phyloP scores from a whole-genome alignment of 2,888 invertebrate genomes.

The Lasioglossum zephyrum region DNA sequence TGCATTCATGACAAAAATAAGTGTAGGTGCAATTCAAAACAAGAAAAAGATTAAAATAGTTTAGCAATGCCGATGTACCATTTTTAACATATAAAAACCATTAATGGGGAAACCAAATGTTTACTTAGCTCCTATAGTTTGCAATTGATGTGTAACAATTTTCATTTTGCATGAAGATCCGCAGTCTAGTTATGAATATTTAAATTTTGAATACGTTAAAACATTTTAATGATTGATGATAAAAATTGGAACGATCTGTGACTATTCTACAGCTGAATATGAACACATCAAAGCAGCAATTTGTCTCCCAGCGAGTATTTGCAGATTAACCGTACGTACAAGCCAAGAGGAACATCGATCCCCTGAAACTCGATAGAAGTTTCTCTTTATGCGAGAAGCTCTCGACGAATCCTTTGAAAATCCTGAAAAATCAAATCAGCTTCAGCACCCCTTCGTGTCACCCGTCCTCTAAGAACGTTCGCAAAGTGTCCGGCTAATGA shows the following conservation, averaged over 20 bases:
- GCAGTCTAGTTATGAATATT: no score
- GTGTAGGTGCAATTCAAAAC: no score
- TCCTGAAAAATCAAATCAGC: not conserved
- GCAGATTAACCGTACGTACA: not conserved
- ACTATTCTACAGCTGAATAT: not conserved
- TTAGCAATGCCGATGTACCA: no score
- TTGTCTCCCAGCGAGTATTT: not conserved
- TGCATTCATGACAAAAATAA: no score
- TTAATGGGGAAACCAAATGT: no score
- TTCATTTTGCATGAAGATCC: no score
- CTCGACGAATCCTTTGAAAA: not conserved
- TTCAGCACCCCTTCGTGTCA: not conserved
- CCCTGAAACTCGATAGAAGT: not conserved
- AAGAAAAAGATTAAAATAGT: no score
- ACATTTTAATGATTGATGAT: no score
- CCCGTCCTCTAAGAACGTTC: slow-evolving; percentile 31
- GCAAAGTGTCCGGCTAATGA: slow-evolving; percentile 63
- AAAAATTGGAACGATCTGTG: not conserved
- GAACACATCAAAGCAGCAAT: not conserved
- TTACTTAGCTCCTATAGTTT: no score
- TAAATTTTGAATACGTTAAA: no score
- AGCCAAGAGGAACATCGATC: not conserved
- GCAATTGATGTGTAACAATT: no score
- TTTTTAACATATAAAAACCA: no score
- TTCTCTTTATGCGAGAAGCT: not conserved